Evolutionary conservation across 2,113 vertebrate species (phyloP).

Genomic region (Chaenocephalus aceratus): DNA sequence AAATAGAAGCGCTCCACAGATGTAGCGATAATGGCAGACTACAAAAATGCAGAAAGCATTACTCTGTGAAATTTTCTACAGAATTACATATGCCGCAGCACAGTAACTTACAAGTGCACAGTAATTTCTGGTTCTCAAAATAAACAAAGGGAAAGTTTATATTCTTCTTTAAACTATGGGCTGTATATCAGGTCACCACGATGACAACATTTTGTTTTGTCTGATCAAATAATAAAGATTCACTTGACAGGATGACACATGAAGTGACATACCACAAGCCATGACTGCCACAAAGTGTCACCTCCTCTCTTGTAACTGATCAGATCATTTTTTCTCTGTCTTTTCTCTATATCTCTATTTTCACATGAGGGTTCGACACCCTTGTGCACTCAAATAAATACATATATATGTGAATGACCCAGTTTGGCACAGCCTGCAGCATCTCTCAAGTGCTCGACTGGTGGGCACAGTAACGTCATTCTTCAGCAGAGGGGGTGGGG

Average conservation of each 20-base stretch:
- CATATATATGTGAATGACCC: slow-evolving; percentile 49
- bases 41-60: slow-evolving; percentile 42
- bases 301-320: slow-evolving; percentile 12
- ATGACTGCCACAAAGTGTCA: slow-evolving; percentile 18
- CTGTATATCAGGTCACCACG: slow-evolving; percentile 38
- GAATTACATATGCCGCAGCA: slow-evolving; percentile 61
- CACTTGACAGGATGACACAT: slow-evolving; percentile 46
- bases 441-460: slow-evolving; percentile 46
- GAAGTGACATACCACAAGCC: slow-evolving; percentile 33
- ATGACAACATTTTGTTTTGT: slow-evolving; percentile 28
- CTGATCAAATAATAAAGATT: slow-evolving; percentile 27
- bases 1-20: slow-evolving; percentile 54
- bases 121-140: slow-evolving; percentile 68
- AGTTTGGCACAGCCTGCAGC: slow-evolving; percentile 34
- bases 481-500: slow-evolving; percentile 59
- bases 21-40: slow-evolving; percentile 68
- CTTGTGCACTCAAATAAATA: slow-evolving; percentile 18
- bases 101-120: slow-evolving; percentile 47
- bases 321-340: background rate
- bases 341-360: slow-evolving; percentile 9
- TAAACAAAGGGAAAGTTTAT: slow-evolving; percentile 63
- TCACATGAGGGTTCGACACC: slow-evolving; percentile 4
- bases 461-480: slow-evolving; percentile 69
- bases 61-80: slow-evolving; percentile 53
- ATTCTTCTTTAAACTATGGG: slow-evolving; percentile 29